phyloP scores from a whole-genome alignment of 2,888 invertebrate species.

The Hyles lineata region DNA sequence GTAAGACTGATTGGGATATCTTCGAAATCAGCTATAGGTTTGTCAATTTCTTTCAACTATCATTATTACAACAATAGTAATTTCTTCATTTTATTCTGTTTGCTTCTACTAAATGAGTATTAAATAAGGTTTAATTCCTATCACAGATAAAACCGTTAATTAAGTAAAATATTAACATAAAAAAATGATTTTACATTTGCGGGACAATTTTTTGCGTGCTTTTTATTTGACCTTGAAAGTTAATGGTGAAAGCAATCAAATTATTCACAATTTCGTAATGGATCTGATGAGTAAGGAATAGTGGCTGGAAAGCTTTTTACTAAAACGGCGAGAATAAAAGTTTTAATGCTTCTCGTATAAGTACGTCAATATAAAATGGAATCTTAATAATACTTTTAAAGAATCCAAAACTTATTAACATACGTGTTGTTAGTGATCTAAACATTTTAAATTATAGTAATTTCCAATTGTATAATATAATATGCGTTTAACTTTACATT shows the following conservation, averaged over 20 bases:
- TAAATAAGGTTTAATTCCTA: no score
- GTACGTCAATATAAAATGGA: no score
- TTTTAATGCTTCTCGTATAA: no score
- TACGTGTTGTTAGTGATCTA: background rate
- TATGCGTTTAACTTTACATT: background rate
- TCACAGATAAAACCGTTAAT: no score
- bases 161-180: no score
- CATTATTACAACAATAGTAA: no score
- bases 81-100: no score
- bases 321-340: background rate
- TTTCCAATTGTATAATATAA: background rate
- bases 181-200: background rate
- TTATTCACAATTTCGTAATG: constrained; percentile 8
- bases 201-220: background rate
- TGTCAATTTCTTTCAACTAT: no score
- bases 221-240: background rate
- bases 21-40: no score
- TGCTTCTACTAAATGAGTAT: no score
- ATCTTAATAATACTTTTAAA: background rate
- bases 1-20: no score
- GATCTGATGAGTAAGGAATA: background rate
- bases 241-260: background rate
- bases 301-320: background rate
- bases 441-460: background rate
- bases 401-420: background rate